Conservation (phyloP, 2,797 vertebrate genomes). For the Valencia hispanica region DNA sequence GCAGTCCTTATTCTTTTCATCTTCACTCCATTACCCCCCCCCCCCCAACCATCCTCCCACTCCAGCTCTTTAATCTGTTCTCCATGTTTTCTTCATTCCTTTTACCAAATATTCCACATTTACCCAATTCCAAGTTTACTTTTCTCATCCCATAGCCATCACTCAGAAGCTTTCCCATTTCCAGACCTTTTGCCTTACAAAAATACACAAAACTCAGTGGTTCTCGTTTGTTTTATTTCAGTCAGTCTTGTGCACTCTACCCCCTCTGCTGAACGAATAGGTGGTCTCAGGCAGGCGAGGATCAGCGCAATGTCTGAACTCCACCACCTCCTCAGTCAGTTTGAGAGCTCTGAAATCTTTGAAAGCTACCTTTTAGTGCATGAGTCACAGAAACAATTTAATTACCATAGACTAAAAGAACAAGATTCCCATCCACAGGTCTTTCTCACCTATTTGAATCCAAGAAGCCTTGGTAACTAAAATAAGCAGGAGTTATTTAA, state of each 20-base stretch:
- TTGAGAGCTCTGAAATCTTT: constrained; percentile 2
- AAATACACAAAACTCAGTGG: background rate
- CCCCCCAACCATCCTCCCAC: constrained; percentile 18
- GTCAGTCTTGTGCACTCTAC: background rate
- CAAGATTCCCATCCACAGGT: background rate
- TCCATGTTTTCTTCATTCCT: constrained; percentile 4
- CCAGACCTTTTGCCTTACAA: background rate
- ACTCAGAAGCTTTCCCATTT: background rate
- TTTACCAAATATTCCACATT: constrained; percentile 21
- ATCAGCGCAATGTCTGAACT: constrained; percentile 52
- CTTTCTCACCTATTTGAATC: background rate
- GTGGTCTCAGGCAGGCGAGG: constrained; percentile 2
- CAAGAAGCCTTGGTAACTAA: background rate
- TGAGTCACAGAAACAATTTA: constrained; percentile 1
- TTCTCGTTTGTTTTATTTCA: background rate
- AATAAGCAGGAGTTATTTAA: background rate
- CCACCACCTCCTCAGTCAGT: constrained; percentile 27
- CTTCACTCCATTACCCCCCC: constrained; percentile 27
- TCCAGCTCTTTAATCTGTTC: constrained; percentile 33
- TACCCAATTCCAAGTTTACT: constrained; percentile 1
- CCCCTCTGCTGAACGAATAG: background rate
- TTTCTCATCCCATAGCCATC: constrained; percentile 4
- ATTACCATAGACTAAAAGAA: background rate
- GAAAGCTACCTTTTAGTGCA: constrained; percentile 6
- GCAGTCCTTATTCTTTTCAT: constrained; percentile 29